These are phyloP conservation scores for Tipula unca DNA, from an alignment of 2,888 invertebrate genomes.

Conservation along the genomic window DNA sequence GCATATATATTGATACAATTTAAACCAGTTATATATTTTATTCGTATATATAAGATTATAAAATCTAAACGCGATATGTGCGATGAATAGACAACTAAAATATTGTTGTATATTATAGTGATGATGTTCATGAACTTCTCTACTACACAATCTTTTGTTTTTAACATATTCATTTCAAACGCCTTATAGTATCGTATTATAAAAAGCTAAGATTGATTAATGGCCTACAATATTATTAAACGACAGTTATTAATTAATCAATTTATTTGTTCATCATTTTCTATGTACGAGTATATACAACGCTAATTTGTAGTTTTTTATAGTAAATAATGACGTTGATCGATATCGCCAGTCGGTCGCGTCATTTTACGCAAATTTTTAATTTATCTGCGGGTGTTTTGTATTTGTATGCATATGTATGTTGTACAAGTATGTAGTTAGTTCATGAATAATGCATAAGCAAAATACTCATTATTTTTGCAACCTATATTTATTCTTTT, in stretches of 20 bases:
- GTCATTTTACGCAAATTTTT: neutral
- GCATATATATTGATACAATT: neutral
- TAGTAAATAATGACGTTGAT: neutral
- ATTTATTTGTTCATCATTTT: neutral
- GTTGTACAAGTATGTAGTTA: neutral
- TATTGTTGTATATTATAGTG: neutral
- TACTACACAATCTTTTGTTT: neutral
- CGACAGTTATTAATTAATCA: neutral
- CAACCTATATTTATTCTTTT: neutral
- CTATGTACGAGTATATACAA: neutral
- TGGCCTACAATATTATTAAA: neutral
- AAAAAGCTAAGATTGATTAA: neutral
- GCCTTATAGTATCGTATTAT: neutral
- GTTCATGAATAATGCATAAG: neutral
- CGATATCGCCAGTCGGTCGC: neutral
- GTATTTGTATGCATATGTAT: neutral
- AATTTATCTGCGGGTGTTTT: neutral
- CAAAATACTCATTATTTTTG: neutral
- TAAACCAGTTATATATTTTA: neutral
- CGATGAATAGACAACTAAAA: neutral
- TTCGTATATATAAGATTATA: neutral
- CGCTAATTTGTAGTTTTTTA: neutral
- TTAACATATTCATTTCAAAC: neutral
- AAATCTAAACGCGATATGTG: neutral
- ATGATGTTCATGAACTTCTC: neutral